Evolutionary conservation across 2,797 vertebrate species (phyloP), one percentile per base, ranked within the genome.

Genomic region (Chaetodon trifasciatus): DNA sequence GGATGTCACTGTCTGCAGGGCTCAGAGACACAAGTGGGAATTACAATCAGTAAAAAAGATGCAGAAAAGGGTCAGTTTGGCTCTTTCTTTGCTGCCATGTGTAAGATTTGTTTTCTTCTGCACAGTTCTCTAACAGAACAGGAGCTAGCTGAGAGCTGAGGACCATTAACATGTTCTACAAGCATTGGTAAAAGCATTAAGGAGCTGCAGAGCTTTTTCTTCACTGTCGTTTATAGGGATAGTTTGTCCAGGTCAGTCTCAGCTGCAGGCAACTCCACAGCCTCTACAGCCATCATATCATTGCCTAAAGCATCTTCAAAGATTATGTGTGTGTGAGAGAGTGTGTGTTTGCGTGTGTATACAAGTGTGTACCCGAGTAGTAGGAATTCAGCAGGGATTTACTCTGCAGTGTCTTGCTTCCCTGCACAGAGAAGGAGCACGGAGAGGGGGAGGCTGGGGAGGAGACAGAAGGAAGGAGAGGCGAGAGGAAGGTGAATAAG

Each of bases 351-450:
- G 4, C 19, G 10, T 47, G 52, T 57, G 53, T 70, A 2, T 56
- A 44, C 10, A 39, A 21, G 56, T 79, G 83, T 85, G 83, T 94
- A 96, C 96, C 96, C 92, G 94, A 96, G 90, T 96, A 97, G 93
- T 94, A 97, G 90, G 96, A 96, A 94, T 97, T 97, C 94, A 97
- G 94, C 87, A 96, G 95, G 80, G 94, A 96, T 95, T 97, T 97
- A 92, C 96, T 97, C 93, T 96, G 95, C 91, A 97, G 95, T 67
- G 96, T 96, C 95, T 97, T 97, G 91, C 94, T 96, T 95, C 93
- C 93, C 83, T 97, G 96, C 90, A 97, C 93, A 88, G 97, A 97
- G 95, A 97, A 97, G 90, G 95, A 97, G 94, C 95, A 96, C 88
- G 95, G 93, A 90, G 96, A 97, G 79, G 95, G 96, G 81, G 96